Percentiles rank a stretch among this genome's conserved stretches.
Conservation (phyloP, 1,140 invertebrate genomes). For the Drosophila jambulina region DNA sequence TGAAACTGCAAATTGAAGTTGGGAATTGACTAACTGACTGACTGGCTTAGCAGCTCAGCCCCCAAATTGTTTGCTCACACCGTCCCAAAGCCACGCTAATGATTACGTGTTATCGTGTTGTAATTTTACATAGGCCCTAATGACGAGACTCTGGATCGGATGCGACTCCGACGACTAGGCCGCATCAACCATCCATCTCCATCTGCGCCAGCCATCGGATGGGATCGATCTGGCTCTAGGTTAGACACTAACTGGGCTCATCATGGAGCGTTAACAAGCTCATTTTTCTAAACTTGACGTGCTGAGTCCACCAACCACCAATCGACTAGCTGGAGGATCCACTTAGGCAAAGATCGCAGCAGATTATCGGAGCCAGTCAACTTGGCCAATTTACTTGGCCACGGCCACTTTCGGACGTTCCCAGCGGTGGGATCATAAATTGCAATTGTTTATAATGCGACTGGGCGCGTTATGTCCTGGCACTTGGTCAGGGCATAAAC, state of each 20-base stretch:
- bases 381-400: slow-evolving; percentile 39
- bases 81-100: slow-evolving; percentile 65
- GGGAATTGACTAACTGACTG: slow-evolving; percentile 12
- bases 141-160: slow-evolving; percentile 55
- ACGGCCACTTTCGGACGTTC: slow-evolving; percentile 38
- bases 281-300: slow-evolving; percentile 84
- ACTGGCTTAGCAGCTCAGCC: slow-evolving; percentile 10
- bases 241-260: slow-evolving; percentile 84
- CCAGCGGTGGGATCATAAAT: slow-evolving; percentile 55
- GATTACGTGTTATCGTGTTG: slow-evolving; percentile 85
- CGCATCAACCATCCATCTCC: slow-evolving; percentile 37
- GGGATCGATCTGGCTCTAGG: slow-evolving; percentile 67
- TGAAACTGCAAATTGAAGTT: slow-evolving; percentile 76
- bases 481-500: slow-evolving; percentile 10
- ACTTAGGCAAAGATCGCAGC: slow-evolving; percentile 47
- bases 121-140: slow-evolving; percentile 83
- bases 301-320: slow-evolving; percentile 46
- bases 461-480: slow-evolving; percentile 44
- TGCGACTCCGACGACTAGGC: not conserved
- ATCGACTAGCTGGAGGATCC: slow-evolving; percentile 18
- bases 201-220: slow-evolving; percentile 57
- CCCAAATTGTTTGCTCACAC: slow-evolving; percentile 79
- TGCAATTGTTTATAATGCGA: slow-evolving; percentile 55
- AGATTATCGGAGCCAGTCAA: slow-evolving; percentile 31
- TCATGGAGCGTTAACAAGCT: slow-evolving; percentile 85